Base-by-base conservation (phyloP, 2,113 vertebrate genomes). In the Protobothrops mucrosquamatus region DNA sequence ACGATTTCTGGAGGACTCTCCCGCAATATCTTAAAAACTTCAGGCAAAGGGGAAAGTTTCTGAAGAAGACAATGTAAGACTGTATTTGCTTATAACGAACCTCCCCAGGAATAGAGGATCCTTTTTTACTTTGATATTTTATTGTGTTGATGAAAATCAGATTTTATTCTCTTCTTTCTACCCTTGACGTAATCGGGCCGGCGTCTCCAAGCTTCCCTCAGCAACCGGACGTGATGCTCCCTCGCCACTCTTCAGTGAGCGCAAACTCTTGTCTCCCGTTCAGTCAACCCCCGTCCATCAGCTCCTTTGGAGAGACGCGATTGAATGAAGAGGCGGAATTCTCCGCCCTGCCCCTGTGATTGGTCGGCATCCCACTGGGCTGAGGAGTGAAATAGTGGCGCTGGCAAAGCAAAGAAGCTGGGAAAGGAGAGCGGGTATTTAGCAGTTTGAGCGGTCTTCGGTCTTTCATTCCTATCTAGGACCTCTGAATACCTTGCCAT, bases 281-380 rank as follows among this genome's bases (percentile, higher is more conserved):
- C 24, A 14, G 8, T 6, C 20, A 1, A 9, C 34, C 9, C n/a
- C 2, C 11, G 46, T 29, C n/a, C 11, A 12, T 69, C 51, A 6
- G 10, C 20, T 12, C 12, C 24, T 26, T 39, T 39, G 29, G 46
- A 23, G 0, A 2, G 0, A 0, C 85, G 6, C 7, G 34, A 89
- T 89, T 85, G 55, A 93, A 0, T 0, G 0, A 0, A 4, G 0
- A 0, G 0, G 0, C 1, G 12, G 6, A 2, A 29, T 26, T 2
- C 87, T 23, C 89, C 86, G 54, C 86, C 93, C 39, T 26, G 26
- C 26, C 0, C 5, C 88, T 48, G 89, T 3, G 91, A 96, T 96
- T 96, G 96, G 96, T 22, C 23, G 18, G 43, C 0, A 2, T 1
- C 4, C 3, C 14, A 20, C 86, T 95, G 81, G 43, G 94, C 94